Conservation (phyloP, 1,140 invertebrate species). For the Glossosoma conforme region DNA sequence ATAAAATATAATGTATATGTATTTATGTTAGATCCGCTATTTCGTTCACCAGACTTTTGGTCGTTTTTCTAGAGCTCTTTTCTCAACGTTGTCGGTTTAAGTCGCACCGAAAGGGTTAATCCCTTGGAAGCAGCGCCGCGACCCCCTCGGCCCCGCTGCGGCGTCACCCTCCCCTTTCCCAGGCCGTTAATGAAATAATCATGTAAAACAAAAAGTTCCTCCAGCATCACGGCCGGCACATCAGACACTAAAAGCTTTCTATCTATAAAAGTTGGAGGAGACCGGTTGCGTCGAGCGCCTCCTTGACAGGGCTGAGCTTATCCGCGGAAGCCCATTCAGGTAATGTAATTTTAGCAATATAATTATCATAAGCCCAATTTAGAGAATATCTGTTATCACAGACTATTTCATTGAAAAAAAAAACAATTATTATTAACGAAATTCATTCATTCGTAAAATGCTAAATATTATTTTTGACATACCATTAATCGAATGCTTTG, state of each 20-base stretch:
- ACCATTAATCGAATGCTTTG: too few relatives aligned
- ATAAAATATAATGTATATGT: too few relatives aligned
- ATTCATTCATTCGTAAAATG: too few relatives aligned
- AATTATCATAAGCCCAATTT: conserved; percentile 14
- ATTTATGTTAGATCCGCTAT: too few relatives aligned
- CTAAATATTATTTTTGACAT: too few relatives aligned
- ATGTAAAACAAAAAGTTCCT: conserved; percentile 33
- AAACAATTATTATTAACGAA: too few relatives aligned
- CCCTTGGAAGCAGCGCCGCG: conserved; percentile 14
- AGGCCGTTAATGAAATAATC: conserved; percentile 32
- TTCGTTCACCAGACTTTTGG: too few relatives aligned
- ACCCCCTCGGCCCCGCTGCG: conserved; percentile 14
- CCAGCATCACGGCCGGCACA: conserved; percentile 22
- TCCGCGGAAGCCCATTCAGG: conserved; percentile 4
- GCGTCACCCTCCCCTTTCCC: too few relatives aligned
- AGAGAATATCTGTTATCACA: too few relatives aligned
- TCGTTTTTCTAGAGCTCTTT: too few relatives aligned
- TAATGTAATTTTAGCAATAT: conserved; percentile 14
- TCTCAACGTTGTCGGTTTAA: too few relatives aligned
- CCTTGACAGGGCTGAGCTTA: conserved; percentile 16
- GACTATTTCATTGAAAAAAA: too few relatives aligned
- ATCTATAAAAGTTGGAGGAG: conserved; percentile 29
- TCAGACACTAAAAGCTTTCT: conserved; percentile 32
- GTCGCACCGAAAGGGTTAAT: conserved; percentile 25
- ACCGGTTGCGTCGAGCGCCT: conserved; percentile 8